Base-by-base conservation (phyloP, 2,888 invertebrate genomes). In the Acrobasis consociella region DNA sequence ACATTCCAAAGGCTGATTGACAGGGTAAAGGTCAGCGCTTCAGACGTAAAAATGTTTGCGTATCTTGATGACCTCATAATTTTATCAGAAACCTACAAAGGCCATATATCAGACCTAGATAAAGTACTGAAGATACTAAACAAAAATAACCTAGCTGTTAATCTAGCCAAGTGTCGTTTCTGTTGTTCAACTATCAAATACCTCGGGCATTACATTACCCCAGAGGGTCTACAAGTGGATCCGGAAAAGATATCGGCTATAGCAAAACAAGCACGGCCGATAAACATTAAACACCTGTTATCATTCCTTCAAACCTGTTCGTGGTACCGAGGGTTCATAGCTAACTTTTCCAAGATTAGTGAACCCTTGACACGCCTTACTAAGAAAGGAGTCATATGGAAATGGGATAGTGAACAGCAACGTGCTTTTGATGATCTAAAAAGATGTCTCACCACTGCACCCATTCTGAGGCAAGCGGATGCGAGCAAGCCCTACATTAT, bases 11-110 rank as follows among this genome's bases (percentile, higher is more conserved):
- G 73, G 1, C 7, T 72, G 1, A 65, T 69, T 5, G 69, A 69
- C 42, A 53, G 64, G 52, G 60, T 71, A 0, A 51, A 62, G 7
- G 8, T 58, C 1, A 52, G 60, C n/a, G 49, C 61, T 38, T 10
- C 11, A 5, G 46, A 15, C 17, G 53, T 46, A 13, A 58, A 64
- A n/a, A 31, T 64, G 22, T 55, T 65, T 11, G 61, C 65, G 13
- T 80, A 79, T 58, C 61, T 79, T 0, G 78, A 80, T 69, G 77
- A 79, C 56, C 60, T 80, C 1, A 71, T 78, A 0, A 61, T 77
- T 9, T 58, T 71, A 2, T 78, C 77, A 5, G 11, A 56, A 2
- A 62, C 67, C 15, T 76, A 76, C 58, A 61, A 71, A n/a, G 5
- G 64, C 3, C 75, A 79, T 39, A 22, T 76, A 0, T 15, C 38